Conservation (phyloP, 2,888 invertebrate species). For the Archips xylosteana region DNA sequence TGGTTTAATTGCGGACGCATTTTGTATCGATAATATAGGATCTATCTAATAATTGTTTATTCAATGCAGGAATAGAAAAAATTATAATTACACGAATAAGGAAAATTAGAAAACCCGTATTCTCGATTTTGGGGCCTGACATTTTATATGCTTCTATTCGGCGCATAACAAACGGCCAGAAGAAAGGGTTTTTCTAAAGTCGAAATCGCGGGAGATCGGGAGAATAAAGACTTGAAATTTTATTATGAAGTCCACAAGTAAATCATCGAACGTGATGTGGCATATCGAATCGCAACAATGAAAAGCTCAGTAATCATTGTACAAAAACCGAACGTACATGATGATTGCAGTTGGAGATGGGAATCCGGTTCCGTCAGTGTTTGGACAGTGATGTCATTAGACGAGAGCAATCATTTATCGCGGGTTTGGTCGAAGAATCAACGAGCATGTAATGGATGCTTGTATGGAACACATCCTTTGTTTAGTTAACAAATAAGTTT, state of each 20-base stretch:
- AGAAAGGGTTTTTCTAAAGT: too few relatives aligned
- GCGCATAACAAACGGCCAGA: too few relatives aligned
- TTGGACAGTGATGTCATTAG: conserved; percentile 21
- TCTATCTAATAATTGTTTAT: too few relatives aligned
- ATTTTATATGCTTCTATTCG: too few relatives aligned
- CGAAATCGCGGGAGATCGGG: too few relatives aligned
- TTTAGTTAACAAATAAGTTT: neutral
- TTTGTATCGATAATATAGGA: too few relatives aligned
- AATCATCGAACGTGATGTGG: neutral
- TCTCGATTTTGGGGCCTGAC: too few relatives aligned
- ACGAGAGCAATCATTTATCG: neutral
- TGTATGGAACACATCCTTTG: neutral
- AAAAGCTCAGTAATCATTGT: conserved; percentile 12
- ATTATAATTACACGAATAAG: too few relatives aligned
- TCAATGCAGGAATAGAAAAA: too few relatives aligned
- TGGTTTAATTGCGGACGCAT: too few relatives aligned
- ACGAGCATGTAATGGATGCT: neutral
- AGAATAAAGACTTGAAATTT: too few relatives aligned
- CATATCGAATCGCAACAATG: conserved; percentile 13
- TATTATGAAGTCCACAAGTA: neutral
- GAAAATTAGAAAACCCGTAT: too few relatives aligned
- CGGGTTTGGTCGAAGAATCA: neutral
- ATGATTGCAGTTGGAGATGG: neutral
- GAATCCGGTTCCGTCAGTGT: conserved; percentile 22
- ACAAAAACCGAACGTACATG: neutral